Percentiles rank a stretch among this genome's conserved stretches.
Conservation (phyloP, 2,888 invertebrate genomes). For the Syrphus vitripennis region DNA sequence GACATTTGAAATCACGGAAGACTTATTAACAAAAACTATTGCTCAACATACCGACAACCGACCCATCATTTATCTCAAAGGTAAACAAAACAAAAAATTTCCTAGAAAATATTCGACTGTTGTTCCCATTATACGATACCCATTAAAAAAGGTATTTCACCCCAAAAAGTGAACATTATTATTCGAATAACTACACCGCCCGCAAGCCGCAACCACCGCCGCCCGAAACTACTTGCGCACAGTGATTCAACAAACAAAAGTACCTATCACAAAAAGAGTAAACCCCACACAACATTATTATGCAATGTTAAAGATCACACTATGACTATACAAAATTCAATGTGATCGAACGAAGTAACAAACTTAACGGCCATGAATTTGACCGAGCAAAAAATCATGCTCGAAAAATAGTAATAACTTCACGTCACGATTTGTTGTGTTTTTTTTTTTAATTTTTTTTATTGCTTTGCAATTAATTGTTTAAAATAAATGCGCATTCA, state of each 20-base stretch:
- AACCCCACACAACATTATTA: conserved; percentile 31
- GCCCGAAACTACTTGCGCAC: too few relatives aligned
- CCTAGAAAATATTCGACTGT: neutral
- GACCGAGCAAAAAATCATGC: conserved; percentile 47
- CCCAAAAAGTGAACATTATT: conserved; percentile 47
- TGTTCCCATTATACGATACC: neutral
- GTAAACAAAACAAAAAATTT: conserved; percentile 19
- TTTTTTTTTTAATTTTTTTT: conserved; percentile 13
- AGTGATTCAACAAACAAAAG: neutral
- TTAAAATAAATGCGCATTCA: conserved; percentile 44
- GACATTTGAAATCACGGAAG: conserved; percentile 10
- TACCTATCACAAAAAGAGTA: neutral
- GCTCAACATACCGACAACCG: neutral
- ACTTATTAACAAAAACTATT: neutral
- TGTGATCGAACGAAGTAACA: conserved; percentile 37
- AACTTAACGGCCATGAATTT: conserved; percentile 59
- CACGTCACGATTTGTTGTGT: conserved; percentile 33
- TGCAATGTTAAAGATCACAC: conserved; percentile 40
- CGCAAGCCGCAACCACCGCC: neutral
- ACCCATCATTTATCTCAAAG: neutral
- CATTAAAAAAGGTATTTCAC: conserved; percentile 39
- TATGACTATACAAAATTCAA: conserved; percentile 19
- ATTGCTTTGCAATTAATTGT: conserved; percentile 51
- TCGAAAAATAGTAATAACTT: conserved; percentile 43
- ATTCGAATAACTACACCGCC: conserved; percentile 18